Evolutionary conservation across 2,797 vertebrate species (phyloP).

Genomic region (Delichon dasypus): DNA sequence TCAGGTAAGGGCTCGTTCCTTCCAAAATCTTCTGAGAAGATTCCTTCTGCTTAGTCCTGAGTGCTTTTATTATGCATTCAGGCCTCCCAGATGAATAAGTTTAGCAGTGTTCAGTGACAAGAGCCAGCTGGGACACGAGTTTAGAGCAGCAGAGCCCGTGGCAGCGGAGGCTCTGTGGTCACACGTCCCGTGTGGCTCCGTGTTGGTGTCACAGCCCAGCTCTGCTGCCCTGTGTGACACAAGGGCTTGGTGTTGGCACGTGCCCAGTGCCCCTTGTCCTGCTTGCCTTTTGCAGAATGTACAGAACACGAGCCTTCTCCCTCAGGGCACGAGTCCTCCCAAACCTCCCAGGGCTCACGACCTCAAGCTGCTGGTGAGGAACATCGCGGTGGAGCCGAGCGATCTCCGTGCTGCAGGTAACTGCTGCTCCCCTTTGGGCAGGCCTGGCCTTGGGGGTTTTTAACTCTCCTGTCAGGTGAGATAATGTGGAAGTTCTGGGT

Average conservation of each 20-base stretch:
- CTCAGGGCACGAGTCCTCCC: slow-evolving; percentile 84
- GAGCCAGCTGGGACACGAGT: background rate
- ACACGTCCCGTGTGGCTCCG: background rate
- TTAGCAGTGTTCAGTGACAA: background rate
- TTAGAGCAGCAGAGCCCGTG: background rate
- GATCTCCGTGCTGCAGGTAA: slow-evolving; percentile 84
- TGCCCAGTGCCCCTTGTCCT: background rate
- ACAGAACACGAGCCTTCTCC: slow-evolving; percentile 45
- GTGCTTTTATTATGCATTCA: background rate
- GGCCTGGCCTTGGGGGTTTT: accelerated
- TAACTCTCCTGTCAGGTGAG: background rate
- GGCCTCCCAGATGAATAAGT: background rate
- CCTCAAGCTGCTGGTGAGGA: slow-evolving; percentile 91
- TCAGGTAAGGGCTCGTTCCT: slow-evolving; percentile 75
- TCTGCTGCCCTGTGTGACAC: background rate
- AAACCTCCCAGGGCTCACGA: slow-evolving; percentile 94
- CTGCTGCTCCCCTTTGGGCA: background rate
- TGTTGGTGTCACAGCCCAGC: background rate
- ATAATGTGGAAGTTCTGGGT: background rate
- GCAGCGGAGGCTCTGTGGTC: background rate
- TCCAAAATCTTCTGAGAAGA: background rate
- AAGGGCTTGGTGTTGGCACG: background rate
- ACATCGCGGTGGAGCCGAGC: slow-evolving; percentile 76
- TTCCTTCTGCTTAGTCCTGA: background rate
- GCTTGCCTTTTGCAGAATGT: slow-evolving; percentile 73